Evolutionary conservation across 2,888 invertebrate species (phyloP).

Genomic region (Drosophila nigritarsus): DNA sequence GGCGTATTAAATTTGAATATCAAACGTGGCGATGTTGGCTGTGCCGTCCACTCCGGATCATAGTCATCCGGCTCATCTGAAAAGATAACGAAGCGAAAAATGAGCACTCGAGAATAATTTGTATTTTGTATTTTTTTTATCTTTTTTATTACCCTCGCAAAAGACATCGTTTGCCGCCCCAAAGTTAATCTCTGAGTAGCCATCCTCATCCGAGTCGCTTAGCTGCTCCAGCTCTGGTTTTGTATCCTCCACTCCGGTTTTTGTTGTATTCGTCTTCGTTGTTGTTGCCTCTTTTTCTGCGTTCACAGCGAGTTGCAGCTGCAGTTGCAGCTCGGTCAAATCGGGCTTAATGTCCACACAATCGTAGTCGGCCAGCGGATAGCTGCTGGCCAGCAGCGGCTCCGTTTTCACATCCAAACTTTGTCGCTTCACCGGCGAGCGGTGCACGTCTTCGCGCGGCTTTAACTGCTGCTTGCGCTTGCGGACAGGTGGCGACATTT

Average conservation of each 20-base stretch:
- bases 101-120: neutral
- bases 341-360: constrained; percentile 64
- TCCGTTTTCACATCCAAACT: constrained; percentile 58
- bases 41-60: constrained; percentile 67
- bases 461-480: constrained; percentile 66
- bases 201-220: constrained; percentile 75
- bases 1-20: constrained; percentile 59
- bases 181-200: constrained; percentile 67
- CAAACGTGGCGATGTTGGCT: constrained; percentile 43
- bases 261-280: neutral
- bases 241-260: constrained; percentile 7
- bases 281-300: constrained; percentile 10
- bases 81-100: neutral
- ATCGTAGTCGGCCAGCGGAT: constrained; percentile 65
- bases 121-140: neutral
- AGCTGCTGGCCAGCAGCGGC: constrained; percentile 34
- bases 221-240: constrained; percentile 58
- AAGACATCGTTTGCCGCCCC: constrained; percentile 56
- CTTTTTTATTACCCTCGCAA: constrained; percentile 53
- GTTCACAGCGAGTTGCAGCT: constrained; percentile 45
- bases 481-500: constrained; percentile 58
- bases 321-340: constrained; percentile 62
- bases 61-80: constrained; percentile 60
- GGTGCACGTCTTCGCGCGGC: constrained; percentile 60
- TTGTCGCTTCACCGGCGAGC: constrained; percentile 57